Percentiles rank a stretch among this genome's conserved stretches.
These are phyloP conservation scores for Choloepus hoffmanni DNA, from an alignment of 2,113 vertebrate species.

Conservation along the genomic window DNA sequence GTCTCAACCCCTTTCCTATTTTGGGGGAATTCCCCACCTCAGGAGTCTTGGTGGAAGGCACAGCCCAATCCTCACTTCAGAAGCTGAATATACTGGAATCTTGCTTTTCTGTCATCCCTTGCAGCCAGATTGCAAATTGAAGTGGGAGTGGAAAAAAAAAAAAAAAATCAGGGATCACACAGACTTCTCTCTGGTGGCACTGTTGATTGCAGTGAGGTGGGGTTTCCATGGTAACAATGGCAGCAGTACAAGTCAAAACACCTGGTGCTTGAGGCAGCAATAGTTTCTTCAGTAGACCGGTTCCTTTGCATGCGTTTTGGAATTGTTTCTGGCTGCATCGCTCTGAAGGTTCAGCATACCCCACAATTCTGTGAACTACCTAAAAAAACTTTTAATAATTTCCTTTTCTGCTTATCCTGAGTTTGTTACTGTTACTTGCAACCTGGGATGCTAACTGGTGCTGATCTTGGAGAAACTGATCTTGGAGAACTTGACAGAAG, in stretches of 20 bases:
- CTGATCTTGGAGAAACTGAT: background rate
- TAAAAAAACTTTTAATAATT: constrained; percentile 18
- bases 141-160: background rate
- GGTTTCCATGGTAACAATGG: background rate
- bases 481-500: background rate
- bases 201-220: background rate
- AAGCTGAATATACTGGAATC: background rate
- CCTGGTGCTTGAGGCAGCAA: background rate
- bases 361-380: background rate
- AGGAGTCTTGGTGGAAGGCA: background rate
- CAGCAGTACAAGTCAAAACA: background rate
- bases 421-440: background rate
- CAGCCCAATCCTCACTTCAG: background rate
- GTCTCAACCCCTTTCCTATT: constrained; percentile 40
- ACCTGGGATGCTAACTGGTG: background rate
- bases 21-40: background rate
- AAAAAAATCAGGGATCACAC: background rate
- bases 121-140: background rate
- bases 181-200: constrained; percentile 11
- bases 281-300: background rate
- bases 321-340: background rate
- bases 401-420: constrained; percentile 49
- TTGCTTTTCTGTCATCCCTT: constrained; percentile 31
- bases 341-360: background rate
- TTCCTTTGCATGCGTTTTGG: background rate